These are phyloP conservation scores for Mizuhopecten yessoensis DNA, from an alignment of 1,140 invertebrate species.

Conservation along the genomic window DNA sequence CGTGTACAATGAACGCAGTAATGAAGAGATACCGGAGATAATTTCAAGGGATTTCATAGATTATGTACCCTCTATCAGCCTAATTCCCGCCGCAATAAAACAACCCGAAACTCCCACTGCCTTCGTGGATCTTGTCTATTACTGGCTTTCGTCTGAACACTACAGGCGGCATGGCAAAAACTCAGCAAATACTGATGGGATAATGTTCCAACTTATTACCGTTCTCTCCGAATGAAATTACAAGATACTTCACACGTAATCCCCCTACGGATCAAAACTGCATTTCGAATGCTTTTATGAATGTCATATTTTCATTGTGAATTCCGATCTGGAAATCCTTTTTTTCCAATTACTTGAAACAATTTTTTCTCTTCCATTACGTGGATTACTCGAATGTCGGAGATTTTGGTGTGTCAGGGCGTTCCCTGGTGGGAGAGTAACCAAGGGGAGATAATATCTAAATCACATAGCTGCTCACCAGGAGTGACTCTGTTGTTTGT, in stretches of 20 bases:
- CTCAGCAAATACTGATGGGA: neutral
- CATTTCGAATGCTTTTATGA: neutral
- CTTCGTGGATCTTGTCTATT: neutral
- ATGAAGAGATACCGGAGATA: neutral
- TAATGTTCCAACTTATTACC: neutral
- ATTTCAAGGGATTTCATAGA: neutral
- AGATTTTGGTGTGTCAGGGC: neutral
- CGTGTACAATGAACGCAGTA: neutral
- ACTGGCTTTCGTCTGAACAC: neutral
- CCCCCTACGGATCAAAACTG: neutral
- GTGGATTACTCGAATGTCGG: neutral
- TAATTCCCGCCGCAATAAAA: neutral
- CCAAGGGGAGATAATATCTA: slow-evolving; percentile 13
- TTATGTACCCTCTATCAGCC: neutral
- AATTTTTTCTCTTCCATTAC: neutral
- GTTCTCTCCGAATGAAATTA: neutral
- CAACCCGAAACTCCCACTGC: neutral
- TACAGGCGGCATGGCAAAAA: neutral
- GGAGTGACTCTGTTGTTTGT: too few species aligned
- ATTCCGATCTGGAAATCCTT: neutral
- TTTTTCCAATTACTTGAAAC: neutral
- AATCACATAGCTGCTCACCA: neutral
- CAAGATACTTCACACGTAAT: neutral
- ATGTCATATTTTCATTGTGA: slow-evolving; percentile 35
- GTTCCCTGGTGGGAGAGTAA: neutral